Conservation (phyloP, 1,140 invertebrate species). For the Sinella curviseta region DNA sequence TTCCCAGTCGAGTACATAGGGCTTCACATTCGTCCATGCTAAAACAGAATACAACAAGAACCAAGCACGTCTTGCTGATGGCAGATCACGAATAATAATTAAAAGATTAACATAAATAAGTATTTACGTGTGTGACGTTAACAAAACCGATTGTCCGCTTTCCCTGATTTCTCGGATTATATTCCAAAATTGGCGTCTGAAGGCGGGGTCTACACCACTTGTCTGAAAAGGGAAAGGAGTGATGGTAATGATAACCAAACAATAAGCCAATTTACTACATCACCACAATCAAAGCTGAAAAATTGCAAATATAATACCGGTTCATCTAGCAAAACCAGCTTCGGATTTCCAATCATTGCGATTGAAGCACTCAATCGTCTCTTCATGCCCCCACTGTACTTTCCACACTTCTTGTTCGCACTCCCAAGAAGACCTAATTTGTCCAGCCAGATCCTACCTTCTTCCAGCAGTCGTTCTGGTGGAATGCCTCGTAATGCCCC, state of each 20-base stretch:
- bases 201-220: conserved; percentile 56
- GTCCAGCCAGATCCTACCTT: conserved; percentile 50
- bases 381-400: conserved; percentile 63
- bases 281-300: too few species aligned
- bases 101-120: neutral
- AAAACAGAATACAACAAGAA: conserved; percentile 24
- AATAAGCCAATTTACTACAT: conserved; percentile 55
- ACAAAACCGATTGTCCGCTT: conserved; percentile 48
- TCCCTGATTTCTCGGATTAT: conserved; percentile 50
- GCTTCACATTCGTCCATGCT: conserved; percentile 62
- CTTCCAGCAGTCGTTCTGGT: conserved; percentile 53
- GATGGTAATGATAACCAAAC: neutral
- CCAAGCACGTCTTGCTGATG: neutral
- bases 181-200: conserved; percentile 55
- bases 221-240: conserved; percentile 42
- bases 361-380: conserved; percentile 65
- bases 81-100: neutral
- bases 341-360: conserved; percentile 65
- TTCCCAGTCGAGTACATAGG: conserved; percentile 58
- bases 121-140: conserved; percentile 49
- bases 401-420: conserved; percentile 33
- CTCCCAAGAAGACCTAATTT: conserved; percentile 32
- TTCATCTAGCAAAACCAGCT: conserved; percentile 64
- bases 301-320: conserved; percentile 62
- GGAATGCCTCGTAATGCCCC: conserved; percentile 59